Evolutionary conservation across 2,797 vertebrate species (phyloP), one percentile per base, ranked within the genome.

Genomic region (Hydrophis major): DNA sequence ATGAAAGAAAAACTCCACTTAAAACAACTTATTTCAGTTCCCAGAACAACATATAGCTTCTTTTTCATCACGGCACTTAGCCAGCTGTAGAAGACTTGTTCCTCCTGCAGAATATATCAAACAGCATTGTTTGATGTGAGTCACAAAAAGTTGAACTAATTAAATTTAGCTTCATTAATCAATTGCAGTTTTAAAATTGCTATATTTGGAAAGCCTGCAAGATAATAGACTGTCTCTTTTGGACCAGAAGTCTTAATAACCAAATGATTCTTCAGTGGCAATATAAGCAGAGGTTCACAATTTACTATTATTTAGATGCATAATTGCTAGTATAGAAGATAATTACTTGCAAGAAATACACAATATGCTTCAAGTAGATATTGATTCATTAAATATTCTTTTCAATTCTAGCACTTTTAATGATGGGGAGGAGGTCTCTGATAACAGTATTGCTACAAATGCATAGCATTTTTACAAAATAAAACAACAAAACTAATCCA

Each of bases 11-110:
- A 97, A 97, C 97, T 95, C 96, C 97, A 98, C 97, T 98, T 97
- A 96, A 96, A 97, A 94, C 96, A 95, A 96, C 97, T 98, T 97
- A 97, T 97, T 98, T 97, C 95, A 93, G 97, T 98, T 98, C 98
- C 97, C 98, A 98, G 97, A 97, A 96, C 55, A 96, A 96, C 94
- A 96, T 96, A 91, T 91, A 90, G 96, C 95, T 90, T 97, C 94
- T 97, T 97, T 97, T 97, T 96, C 98, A 97, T 98, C 97, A 96
- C 96, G 97, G 95, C 97, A 94, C 97, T 96, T 86, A 94, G 97
- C 96, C 97, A 96, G 97, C 97, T 97, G 95, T 95, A 96, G 96
- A 97, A 96, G 90, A 93, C 97, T 92, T 89, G 95, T 94, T 94
- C 94, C 93, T 95, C 94, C 60, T 89, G 63, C 95, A 95, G 96